Percentiles rank a stretch among this genome's conserved stretches.
Evolutionary conservation across 2,888 invertebrate genomes (phyloP).

Genomic region (Cryptocephalus moraei): DNA sequence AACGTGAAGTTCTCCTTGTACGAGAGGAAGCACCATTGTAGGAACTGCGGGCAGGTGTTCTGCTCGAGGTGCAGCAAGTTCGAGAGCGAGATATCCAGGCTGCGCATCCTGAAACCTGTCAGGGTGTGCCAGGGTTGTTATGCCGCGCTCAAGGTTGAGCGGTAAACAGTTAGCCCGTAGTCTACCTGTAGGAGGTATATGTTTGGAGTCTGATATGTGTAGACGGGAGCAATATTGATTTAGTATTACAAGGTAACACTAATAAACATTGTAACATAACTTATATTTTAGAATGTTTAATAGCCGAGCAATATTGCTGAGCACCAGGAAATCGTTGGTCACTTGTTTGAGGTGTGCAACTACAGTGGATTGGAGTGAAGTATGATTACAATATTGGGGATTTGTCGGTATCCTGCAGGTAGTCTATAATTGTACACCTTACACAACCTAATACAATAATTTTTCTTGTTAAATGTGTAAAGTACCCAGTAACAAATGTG

Average conservation of each 20-base stretch:
- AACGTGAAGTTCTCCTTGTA: conserved; percentile 81
- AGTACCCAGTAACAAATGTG: too few species aligned
- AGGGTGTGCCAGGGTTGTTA: conserved; percentile 92
- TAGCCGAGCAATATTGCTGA: too few species aligned
- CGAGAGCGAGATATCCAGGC: conserved; percentile 89
- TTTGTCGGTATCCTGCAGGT: too few species aligned
- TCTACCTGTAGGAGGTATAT: not conserved
- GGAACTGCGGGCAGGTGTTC: conserved; percentile 93
- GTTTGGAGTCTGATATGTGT: too few species aligned
- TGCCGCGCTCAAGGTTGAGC: conserved; percentile 41
- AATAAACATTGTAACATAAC: not conserved
- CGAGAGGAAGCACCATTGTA: conserved; percentile 93
- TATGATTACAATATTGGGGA: too few species aligned
- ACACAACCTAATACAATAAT: too few species aligned
- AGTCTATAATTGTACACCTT: too few species aligned
- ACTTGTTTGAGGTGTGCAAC: too few species aligned
- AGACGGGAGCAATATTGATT: not conserved
- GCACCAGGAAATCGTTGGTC: too few species aligned
- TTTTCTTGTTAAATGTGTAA: too few species aligned
- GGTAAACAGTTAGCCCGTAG: conserved; percentile 2
- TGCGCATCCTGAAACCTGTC: conserved; percentile 89
- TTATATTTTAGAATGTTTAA: not conserved
- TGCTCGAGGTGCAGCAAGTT: conserved; percentile 95
- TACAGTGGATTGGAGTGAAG: too few species aligned
- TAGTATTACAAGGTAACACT: not conserved